A percentile compares a stretch with the other conserved stretches of the same genome.
phyloP scores from a whole-genome alignment of 2,888 invertebrate genomes.

The Keiferia lycopersicella region DNA sequence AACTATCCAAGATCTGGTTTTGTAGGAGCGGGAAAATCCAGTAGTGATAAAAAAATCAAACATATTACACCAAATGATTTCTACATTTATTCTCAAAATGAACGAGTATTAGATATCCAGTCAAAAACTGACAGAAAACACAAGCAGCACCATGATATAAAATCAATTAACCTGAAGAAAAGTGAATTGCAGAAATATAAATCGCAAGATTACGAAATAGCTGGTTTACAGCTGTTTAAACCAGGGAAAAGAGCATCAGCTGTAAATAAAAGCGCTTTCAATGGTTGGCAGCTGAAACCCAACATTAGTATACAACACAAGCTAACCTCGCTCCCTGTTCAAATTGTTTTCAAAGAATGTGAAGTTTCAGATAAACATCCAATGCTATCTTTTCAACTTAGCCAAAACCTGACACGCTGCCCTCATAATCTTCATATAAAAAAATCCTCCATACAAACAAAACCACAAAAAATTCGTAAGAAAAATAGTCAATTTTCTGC shows the following conservation, averaged over 20 bases:
- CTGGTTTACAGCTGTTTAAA: not conserved
- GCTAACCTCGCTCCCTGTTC: not conserved
- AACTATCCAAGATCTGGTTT: constrained; percentile 49
- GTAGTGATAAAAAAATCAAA: constrained; percentile 41
- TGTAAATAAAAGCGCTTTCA: not conserved
- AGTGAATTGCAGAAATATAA: not conserved
- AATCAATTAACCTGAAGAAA: not conserved
- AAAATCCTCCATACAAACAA: constrained; percentile 42
- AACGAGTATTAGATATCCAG: constrained; percentile 50
- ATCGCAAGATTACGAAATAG: not conserved
- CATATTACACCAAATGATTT: constrained; percentile 42
- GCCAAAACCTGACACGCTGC: not conserved
- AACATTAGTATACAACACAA: not conserved
- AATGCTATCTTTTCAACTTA: not conserved
- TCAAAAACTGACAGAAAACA: constrained; percentile 48
- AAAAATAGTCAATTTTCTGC: constrained; percentile 41
- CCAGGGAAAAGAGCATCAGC: not conserved
- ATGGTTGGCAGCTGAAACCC: not conserved
- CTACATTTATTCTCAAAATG: constrained; percentile 40
- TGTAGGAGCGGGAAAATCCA: constrained; percentile 32
- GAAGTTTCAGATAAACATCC: not conserved
- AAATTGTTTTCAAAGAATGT: constrained; percentile 10
- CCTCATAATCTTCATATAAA: constrained; percentile 38
- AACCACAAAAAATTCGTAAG: constrained; percentile 42
- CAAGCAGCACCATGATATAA: not conserved